These are phyloP conservation scores for Eptesicus fuscus DNA, from an alignment of 2,113 vertebrate species.

Conservation along the genomic window DNA sequence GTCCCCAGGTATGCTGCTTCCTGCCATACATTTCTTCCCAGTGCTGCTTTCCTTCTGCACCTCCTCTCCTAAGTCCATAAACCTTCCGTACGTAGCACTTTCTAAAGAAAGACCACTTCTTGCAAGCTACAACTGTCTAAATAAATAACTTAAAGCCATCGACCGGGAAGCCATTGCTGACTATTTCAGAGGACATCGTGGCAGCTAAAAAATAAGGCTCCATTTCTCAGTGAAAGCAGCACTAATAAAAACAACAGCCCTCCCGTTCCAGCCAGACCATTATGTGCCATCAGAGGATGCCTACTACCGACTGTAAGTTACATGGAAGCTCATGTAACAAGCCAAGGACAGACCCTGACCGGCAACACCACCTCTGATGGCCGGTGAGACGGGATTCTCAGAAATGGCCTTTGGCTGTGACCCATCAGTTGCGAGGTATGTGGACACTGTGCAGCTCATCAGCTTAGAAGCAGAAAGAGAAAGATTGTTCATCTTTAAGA, in stretches of 20 bases:
- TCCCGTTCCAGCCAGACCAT: too few species aligned
- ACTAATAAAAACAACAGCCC: neutral
- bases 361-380: accelerated
- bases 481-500: neutral
- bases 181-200: neutral
- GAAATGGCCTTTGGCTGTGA: accelerated
- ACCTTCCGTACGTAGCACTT: neutral
- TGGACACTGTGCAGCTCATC: neutral
- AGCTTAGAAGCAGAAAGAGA: neutral
- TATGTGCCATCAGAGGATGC: neutral
- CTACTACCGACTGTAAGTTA: neutral
- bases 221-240: neutral
- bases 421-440: accelerated
- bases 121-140: neutral
- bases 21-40: accelerated
- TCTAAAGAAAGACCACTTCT: neutral
- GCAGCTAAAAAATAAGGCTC: neutral
- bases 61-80: neutral
- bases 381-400: neutral
- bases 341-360: neutral
- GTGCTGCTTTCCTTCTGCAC: accelerated
- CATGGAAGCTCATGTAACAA: neutral
- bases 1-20: accelerated
- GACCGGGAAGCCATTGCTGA: neutral
- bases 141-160: neutral